These are phyloP conservation scores for Merluccius polli DNA, from an alignment of 2,797 vertebrate species.

Conservation along the genomic window DNA sequence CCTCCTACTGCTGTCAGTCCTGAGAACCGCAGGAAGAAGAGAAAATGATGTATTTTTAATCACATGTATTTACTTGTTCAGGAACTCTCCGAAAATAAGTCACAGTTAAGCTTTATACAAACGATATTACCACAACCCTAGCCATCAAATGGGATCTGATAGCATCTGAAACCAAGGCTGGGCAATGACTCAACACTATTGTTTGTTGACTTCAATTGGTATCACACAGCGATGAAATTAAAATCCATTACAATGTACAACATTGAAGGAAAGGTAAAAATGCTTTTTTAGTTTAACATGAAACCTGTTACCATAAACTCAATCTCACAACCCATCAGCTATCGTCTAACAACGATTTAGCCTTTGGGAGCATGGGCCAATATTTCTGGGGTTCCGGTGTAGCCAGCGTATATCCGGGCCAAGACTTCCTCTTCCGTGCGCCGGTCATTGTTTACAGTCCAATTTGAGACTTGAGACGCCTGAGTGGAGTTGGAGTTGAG, in stretches of 20 bases:
- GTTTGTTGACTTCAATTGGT: neutral
- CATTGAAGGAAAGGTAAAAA: neutral
- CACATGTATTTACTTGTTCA: neutral
- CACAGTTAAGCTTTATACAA: too few relatives aligned
- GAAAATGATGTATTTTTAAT: constrained; percentile 32
- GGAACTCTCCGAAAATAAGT: too few relatives aligned
- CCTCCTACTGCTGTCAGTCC: constrained; percentile 82
- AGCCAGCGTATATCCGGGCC: too few relatives aligned
- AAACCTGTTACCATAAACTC: neutral
- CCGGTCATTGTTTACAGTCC: too few relatives aligned
- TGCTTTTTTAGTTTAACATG: neutral
- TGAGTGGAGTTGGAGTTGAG: too few relatives aligned
- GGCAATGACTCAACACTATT: neutral
- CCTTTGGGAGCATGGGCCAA: too few relatives aligned
- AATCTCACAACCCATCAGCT: too few relatives aligned
- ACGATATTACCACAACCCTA: too few relatives aligned
- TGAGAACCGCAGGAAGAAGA: constrained; percentile 32
- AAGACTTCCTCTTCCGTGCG: too few relatives aligned
- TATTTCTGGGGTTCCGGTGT: too few relatives aligned
- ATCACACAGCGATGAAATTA: neutral
- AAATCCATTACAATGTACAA: neutral
- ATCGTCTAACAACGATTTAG: too few relatives aligned
- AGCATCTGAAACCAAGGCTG: neutral
- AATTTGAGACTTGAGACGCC: too few relatives aligned
- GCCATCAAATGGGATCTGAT: neutral